Conservation (phyloP, 2,888 invertebrate genomes). For the Chrysopilus asiliformis region DNA sequence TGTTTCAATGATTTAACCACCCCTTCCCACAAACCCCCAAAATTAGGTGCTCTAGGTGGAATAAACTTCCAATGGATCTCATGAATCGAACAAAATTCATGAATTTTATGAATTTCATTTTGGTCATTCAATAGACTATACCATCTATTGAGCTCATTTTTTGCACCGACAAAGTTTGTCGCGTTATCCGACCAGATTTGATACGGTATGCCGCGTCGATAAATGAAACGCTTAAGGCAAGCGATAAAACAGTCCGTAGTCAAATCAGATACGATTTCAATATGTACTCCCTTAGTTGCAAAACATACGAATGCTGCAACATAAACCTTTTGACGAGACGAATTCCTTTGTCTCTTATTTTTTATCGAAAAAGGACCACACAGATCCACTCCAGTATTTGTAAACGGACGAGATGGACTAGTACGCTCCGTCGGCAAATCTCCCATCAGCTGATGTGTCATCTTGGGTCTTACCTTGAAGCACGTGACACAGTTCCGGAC, state of each 20-base stretch:
- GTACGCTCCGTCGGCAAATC: too few species aligned
- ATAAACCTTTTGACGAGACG: constrained; percentile 14
- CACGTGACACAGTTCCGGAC: too few species aligned
- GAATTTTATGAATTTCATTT: neutral
- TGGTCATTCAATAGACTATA: neutral
- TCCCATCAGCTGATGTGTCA: too few species aligned
- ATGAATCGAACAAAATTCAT: neutral
- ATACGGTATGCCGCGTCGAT: constrained; percentile 18
- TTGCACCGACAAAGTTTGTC: constrained; percentile 19
- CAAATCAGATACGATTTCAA: neutral
- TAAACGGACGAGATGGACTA: too few species aligned
- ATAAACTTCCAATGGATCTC: neutral
- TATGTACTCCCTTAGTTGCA: neutral
- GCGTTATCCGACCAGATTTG: too few species aligned
- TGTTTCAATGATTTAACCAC: constrained; percentile 14
- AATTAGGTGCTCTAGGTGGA: neutral
- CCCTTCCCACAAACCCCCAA: neutral
- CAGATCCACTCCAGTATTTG: too few species aligned
- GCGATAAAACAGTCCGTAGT: constrained; percentile 17
- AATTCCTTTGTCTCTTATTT: constrained; percentile 8
- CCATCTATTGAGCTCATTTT: constrained; percentile 10
- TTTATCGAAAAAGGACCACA: constrained; percentile 12
- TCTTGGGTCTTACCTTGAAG: too few species aligned
- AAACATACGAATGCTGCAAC: constrained; percentile 16
- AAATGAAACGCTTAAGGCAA: constrained; percentile 13